Base-by-base conservation (phyloP, 2,888 invertebrate genomes). In the Cenopis cana region DNA sequence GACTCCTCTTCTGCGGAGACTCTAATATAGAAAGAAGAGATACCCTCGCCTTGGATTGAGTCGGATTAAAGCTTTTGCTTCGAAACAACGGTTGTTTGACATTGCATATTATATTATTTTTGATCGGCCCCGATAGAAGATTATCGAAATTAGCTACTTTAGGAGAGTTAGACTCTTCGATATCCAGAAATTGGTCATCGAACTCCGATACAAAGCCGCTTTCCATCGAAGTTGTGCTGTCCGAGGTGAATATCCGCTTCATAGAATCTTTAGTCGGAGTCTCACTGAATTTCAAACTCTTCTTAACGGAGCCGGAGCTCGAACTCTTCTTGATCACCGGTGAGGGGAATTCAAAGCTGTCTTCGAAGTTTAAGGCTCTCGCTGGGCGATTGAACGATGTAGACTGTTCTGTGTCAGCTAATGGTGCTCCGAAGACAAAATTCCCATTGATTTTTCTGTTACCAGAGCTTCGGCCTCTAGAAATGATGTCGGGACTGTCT, bases 181-280 rank as follows among this genome's bases (percentile, higher is more conserved):
- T 82, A 10, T 93, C 92, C 4, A 92, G 14, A 50, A 91, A 91
- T 0, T 87, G 90, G 57, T 93, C 93, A 2, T 93, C 93, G 0
- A 93, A 17, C 71, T 93, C 94, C 0, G 93, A 93, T n/a, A 92
- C 84, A 57, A 93, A 93, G 0, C 93, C 93, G 10, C 91, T 91
- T 69, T 93, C 93, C 86, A 92, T 89, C 0, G 93, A 93, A 0
- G 88, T 85, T 0, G 89, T 90, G 0, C 92, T 91, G 20, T 91
- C 89, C 0, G 88, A 89, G 0, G 89, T 88, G 65, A 84, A 91
- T 5, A 88, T 68, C 29, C 88, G 41, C 62, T 84, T 85, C 0
- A 78, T 84, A 0, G 90, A 68, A 0, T 79, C 81, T 24, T 89
- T 88, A 0, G 87, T 82, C 0, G 91, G 89, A 0, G 90, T 88